Base-by-base conservation (phyloP, 2,797 vertebrate species). In the Stomatorhinus walkeri region DNA sequence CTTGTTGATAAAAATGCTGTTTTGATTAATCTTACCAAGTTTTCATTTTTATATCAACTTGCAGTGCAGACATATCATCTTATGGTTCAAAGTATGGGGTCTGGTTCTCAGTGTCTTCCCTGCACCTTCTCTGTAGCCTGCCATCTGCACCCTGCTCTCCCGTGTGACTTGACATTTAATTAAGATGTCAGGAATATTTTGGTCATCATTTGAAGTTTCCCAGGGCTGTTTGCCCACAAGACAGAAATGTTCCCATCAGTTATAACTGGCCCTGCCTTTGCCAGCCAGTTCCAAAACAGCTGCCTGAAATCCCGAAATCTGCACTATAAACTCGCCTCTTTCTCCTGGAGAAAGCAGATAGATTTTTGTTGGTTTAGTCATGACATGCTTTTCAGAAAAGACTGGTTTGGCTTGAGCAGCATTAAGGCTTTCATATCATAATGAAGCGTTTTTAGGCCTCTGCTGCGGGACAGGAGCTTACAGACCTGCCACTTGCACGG, bases 21-120 rank as follows among this genome's bases (percentile, higher is more conserved):
- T 90, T 93, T 94, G 94, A 95, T 95, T 94, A 94, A 95, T 85
- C 51, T 92, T 94, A 93, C 92, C 92, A 94, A 92, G 93, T 92
- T 94, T 94, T 94, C 92, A 91, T 92, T 89, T 91, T 91, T 94
- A 92, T 91, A 91, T 91, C 92, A 93, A 88, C 90, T 92, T 93
- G 91, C 93, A 94, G 95, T 95, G 93, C 94, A 93, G 95, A 92
- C 92, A 92, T 87, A 91, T 93, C 64, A 95, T 94, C 93, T 93
- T 94, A 43, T 19, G 93, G 91, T 94, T 95, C 92, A 92, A 93
- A 94, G 93, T 93, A 92, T 90, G 79, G 83, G 61, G 88, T 90
- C 46, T 90, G 87, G 91, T 92, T 90, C 83, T 87, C 90, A 89
- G 36, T 8, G 72, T 40, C 36, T 19, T 43, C 72, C 9, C 72